Evolutionary conservation across 2,797 vertebrate species (phyloP), one percentile per base, ranked within the genome.

Genomic region (Melopsittacus undulatus): DNA sequence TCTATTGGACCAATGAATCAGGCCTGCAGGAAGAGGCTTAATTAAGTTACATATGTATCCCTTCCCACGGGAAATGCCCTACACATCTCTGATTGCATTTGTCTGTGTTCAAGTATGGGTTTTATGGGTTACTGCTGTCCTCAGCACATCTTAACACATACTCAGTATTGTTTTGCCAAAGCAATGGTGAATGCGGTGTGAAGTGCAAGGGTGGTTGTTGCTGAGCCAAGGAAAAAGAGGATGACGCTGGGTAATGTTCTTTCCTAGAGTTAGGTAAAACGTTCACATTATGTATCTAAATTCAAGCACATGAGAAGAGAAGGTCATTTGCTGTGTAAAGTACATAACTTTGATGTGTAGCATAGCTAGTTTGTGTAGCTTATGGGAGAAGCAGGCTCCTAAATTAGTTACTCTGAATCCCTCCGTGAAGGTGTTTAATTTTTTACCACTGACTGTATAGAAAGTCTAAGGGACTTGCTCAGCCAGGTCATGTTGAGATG

Each of bases 1-100:
- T 81, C 83, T 95, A 2, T 94, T 90, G 82, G 62, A 83, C 92
- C 89, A 70, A 32, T 62, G 94, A 94, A 91, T 97, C 87, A 51
- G 95, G 30, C 73, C 82, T 90, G 38, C 78, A 70, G 45, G 20
- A 78, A 90, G 84, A 91, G 66, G 57, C 61, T 92, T 76, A 80
- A 92, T 90, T 74, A 79, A 92, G 83, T 82, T 86, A 29, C 66
- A 18, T 24, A 7, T 75, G 45, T 43, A 19, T 89, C 74, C 34
- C 2, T 3, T 7, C 78, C 78, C 79, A 34, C 0, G 19, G 80
- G 89, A 72, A 59, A 40, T 67, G 56, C 85, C 64, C 46, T 63
- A 2, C 9, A 2, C 63, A 8, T 77, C 90, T 91, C 38, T 40
- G 46, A 70, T 26, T 80, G 45, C 16, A 20, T 36, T 36, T 63